These are phyloP conservation scores for Falco rusticolus DNA, from an alignment of 2,797 vertebrate genomes.

Conservation along the genomic window DNA sequence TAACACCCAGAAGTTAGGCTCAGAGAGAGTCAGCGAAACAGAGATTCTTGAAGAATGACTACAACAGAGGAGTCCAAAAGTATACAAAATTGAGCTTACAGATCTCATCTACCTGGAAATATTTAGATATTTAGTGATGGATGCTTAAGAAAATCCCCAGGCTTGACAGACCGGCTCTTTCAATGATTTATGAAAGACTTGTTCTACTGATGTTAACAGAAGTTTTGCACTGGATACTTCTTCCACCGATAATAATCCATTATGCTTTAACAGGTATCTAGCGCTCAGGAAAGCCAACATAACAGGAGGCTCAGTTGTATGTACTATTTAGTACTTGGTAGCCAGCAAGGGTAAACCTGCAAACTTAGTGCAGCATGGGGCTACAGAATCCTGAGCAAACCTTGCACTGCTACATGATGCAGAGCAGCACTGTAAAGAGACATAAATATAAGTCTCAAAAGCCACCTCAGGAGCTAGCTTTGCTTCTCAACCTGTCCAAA, in stretches of 20 bases:
- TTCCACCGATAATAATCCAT: neutral
- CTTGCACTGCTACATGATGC: neutral
- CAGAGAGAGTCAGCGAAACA: neutral
- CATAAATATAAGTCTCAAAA: neutral
- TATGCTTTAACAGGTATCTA: neutral
- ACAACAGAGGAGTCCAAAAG: neutral
- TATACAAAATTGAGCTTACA: neutral
- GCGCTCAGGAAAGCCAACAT: neutral
- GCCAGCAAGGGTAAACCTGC: neutral
- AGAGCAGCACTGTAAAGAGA: neutral
- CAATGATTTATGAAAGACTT: neutral
- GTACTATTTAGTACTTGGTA: neutral
- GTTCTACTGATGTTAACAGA: neutral
- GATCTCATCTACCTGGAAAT: constrained; percentile 3
- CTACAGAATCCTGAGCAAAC: neutral
- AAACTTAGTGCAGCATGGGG: neutral
- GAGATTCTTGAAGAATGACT: neutral
- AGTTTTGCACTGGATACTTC: neutral
- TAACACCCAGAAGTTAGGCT: neutral
- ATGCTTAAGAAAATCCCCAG: neutral
- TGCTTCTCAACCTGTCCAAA: neutral
- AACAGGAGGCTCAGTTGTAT: neutral
- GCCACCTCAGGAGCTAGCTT: neutral
- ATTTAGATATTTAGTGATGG: constrained; percentile 8
- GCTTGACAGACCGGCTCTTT: neutral